These are phyloP conservation scores for Mythimna pallens DNA, from an alignment of 2,888 invertebrate genomes.

Conservation along the genomic window DNA sequence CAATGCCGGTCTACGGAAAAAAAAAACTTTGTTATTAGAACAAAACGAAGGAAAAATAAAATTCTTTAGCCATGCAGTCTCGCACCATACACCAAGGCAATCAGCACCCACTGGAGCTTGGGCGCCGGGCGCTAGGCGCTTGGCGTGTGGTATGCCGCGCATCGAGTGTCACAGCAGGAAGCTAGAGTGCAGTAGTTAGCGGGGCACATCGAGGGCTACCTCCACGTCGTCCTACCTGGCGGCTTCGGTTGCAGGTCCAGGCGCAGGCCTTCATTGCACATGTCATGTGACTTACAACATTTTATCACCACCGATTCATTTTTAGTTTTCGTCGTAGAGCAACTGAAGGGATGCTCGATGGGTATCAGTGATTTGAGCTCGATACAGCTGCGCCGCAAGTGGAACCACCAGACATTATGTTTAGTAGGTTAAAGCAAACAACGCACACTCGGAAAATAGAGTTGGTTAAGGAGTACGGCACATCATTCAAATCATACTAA, in stretches of 20 bases:
- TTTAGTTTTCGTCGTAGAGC: conserved; percentile 94
- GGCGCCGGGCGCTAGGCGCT: conserved; percentile 59
- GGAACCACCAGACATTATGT: conserved; percentile 90
- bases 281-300: conserved; percentile 94
- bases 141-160: conserved; percentile 60
- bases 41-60: conserved; percentile 72
- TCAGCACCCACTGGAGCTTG: conserved; percentile 51
- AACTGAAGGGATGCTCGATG: conserved; percentile 95
- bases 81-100: conserved; percentile 80
- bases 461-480: conserved; percentile 85
- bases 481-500: conserved; percentile 87
- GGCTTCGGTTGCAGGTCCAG: conserved; percentile 92
- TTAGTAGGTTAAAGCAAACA: conserved; percentile 91
- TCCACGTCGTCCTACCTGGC: conserved; percentile 91
- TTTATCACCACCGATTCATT: conserved; percentile 95
- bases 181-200: conserved; percentile 77
- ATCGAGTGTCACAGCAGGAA: conserved; percentile 67
- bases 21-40: conserved; percentile 83
- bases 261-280: conserved; percentile 94
- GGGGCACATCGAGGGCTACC: conserved; percentile 75
- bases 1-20: conserved; percentile 86
- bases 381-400: conserved; percentile 93
- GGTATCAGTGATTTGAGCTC: conserved; percentile 93
- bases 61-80: conserved; percentile 84
- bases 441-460: conserved; percentile 88